Conservation (phyloP, 2,113 vertebrate genomes). For the Etheostoma cragini region DNA sequence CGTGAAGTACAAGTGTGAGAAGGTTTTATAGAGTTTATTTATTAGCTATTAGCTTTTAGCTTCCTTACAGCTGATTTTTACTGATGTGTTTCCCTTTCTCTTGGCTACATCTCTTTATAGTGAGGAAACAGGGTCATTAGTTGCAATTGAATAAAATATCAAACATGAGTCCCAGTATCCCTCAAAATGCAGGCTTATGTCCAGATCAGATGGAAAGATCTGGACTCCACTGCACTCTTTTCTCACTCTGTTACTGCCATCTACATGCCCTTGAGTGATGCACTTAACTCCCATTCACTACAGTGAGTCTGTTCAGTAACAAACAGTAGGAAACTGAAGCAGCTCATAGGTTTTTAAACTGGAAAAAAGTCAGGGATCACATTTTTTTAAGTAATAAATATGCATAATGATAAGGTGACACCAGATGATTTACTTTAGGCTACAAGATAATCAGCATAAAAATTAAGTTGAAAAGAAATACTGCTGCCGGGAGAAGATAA, state of each 20-base stretch:
- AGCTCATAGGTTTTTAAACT: background rate
- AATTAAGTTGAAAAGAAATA: background rate
- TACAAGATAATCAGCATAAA: background rate
- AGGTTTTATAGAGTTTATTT: background rate
- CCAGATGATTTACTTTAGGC: background rate
- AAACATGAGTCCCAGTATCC: slow-evolving; percentile 21
- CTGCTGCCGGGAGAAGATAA: background rate
- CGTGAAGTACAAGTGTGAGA: background rate
- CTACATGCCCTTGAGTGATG: slow-evolving; percentile 34
- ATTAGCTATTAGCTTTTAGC: background rate
- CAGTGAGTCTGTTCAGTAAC: background rate
- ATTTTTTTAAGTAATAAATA: background rate
- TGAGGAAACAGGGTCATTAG: slow-evolving; percentile 44
- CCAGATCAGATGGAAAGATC: slow-evolving; percentile 54
- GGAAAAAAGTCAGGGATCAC: background rate
- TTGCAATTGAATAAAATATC: slow-evolving; percentile 51
- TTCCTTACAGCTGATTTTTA: background rate
- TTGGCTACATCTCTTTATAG: slow-evolving; percentile 21
- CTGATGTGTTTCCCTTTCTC: background rate
- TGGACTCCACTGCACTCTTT: slow-evolving; percentile 11
- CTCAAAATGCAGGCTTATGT: slow-evolving; percentile 22
- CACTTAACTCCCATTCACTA: slow-evolving; percentile 24
- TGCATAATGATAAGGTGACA: background rate
- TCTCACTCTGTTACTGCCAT: slow-evolving; percentile 14
- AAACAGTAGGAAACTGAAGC: slow-evolving; percentile 11